A percentile compares a stretch with the other conserved stretches of the same genome.
These are phyloP conservation scores for Paracanthobrama guichenoti DNA, from an alignment of 2,113 vertebrate species.

Conservation along the genomic window DNA sequence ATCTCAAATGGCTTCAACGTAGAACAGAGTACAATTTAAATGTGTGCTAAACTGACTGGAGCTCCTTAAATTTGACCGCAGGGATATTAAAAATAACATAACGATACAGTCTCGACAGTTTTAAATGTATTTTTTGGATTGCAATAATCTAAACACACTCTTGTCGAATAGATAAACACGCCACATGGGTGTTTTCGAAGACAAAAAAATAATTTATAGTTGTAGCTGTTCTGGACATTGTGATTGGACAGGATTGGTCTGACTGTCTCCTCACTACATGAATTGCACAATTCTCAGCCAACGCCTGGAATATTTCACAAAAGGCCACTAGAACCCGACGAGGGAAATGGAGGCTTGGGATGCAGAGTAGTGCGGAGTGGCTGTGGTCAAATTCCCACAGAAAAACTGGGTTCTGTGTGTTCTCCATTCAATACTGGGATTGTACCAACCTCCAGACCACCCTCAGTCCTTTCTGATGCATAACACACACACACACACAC, in stretches of 20 bases:
- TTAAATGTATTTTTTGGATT: conserved; percentile 19
- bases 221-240: conserved; percentile 34
- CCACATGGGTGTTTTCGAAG: conserved; percentile 20
- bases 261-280: conserved; percentile 20
- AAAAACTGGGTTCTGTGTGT: conserved; percentile 4
- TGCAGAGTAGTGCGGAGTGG: conserved; percentile 11
- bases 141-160: neutral
- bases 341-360: conserved; percentile 32
- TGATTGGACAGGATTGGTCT: conserved; percentile 36
- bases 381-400: conserved; percentile 46
- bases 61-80: conserved; percentile 24
- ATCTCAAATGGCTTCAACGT: conserved; percentile 52
- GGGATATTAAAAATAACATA: conserved; percentile 30
- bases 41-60: conserved; percentile 47
- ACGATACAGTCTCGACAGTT: conserved; percentile 5
- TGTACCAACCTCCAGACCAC: neutral
- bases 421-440: conserved; percentile 37
- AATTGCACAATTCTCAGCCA: conserved; percentile 36
- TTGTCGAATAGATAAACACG: conserved; percentile 14
- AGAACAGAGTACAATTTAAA: conserved; percentile 41
- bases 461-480: neutral
- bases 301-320: conserved; percentile 48
- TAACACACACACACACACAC: neutral
- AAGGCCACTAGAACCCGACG: conserved; percentile 14
- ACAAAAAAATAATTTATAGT: conserved; percentile 17